phyloP scores from a whole-genome alignment of 2,888 invertebrate genomes.

The Campoletis raptor region DNA sequence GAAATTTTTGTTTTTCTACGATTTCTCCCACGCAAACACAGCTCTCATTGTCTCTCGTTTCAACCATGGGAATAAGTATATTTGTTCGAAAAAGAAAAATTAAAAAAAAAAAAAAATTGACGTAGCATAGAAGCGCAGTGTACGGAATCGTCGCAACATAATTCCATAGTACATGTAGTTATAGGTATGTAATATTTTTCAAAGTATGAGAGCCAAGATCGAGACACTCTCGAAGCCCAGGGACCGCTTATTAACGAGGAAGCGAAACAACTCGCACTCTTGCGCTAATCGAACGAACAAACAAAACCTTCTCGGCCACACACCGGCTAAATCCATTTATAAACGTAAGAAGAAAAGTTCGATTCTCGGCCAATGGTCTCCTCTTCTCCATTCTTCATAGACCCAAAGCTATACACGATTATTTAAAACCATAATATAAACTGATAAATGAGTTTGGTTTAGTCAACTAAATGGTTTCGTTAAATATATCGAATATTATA shows the following conservation, averaged over 20 bases:
- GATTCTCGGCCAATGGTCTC: constrained; percentile 53
- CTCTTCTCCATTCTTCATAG: not conserved
- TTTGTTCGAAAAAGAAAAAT: constrained; percentile 29
- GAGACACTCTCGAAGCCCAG: constrained; percentile 46
- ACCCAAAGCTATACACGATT: not conserved
- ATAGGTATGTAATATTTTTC: constrained; percentile 52
- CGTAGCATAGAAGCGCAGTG: not conserved
- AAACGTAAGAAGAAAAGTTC: constrained; percentile 20
- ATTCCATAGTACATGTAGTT: constrained; percentile 29
- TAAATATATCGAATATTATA: not conserved
- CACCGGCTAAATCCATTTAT: constrained; percentile 16
- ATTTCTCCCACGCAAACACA: constrained; percentile 61
- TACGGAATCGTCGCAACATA: not conserved
- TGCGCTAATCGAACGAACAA: constrained; percentile 82
- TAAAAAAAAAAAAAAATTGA: constrained; percentile 18
- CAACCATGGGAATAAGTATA: constrained; percentile 57
- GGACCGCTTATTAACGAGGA: constrained; percentile 83
- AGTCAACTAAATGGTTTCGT: not conserved
- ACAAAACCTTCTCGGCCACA: constrained; percentile 71
- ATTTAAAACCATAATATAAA: not conserved
- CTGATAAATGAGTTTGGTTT: not conserved
- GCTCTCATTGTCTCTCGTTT: constrained; percentile 57
- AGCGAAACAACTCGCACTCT: constrained; percentile 84
- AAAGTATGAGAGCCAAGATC: constrained; percentile 53
- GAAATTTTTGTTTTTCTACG: constrained; percentile 19